Evolutionary conservation across 2,797 vertebrate genomes (phyloP).

Genomic region (Dallia pectoralis): DNA sequence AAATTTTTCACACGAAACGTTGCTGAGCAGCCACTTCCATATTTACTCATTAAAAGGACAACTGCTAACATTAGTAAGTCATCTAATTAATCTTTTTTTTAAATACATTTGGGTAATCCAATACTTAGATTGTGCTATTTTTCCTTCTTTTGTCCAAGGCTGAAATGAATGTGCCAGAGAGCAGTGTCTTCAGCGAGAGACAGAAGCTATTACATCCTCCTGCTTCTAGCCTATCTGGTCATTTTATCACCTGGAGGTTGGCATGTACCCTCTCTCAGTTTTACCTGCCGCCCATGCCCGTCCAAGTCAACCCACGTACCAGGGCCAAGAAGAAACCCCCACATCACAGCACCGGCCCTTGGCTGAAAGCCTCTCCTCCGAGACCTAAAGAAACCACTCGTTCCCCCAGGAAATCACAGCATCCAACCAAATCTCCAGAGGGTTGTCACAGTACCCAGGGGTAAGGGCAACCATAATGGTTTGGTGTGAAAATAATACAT

Average conservation of each 20-base stretch:
- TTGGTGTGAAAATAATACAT: background rate
- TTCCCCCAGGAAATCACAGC: background rate
- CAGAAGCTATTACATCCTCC: slow-evolving; percentile 5
- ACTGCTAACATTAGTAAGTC: background rate
- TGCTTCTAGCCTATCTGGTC: background rate
- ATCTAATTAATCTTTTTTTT: background rate
- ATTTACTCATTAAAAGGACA: background rate
- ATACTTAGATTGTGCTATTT: background rate
- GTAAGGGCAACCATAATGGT: background rate
- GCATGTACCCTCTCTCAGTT: slow-evolving; percentile 21
- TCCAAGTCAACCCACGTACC: slow-evolving; percentile 3
- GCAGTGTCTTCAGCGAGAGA: background rate
- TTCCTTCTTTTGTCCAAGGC: slow-evolving; percentile 3
- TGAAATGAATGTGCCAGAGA: slow-evolving; percentile 5
- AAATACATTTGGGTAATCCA: background rate
- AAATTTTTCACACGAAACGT: background rate
- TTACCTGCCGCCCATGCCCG: background rate
- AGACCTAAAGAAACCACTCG: background rate
- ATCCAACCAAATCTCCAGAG: background rate
- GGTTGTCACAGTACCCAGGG: background rate
- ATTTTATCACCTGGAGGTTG: slow-evolving; percentile 14
- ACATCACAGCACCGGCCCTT: background rate
- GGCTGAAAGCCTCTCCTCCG: background rate
- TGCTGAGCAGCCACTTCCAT: no score
- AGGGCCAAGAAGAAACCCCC: background rate